phyloP scores from a whole-genome alignment of 2,797 vertebrate genomes.

The Varecia variegata region DNA sequence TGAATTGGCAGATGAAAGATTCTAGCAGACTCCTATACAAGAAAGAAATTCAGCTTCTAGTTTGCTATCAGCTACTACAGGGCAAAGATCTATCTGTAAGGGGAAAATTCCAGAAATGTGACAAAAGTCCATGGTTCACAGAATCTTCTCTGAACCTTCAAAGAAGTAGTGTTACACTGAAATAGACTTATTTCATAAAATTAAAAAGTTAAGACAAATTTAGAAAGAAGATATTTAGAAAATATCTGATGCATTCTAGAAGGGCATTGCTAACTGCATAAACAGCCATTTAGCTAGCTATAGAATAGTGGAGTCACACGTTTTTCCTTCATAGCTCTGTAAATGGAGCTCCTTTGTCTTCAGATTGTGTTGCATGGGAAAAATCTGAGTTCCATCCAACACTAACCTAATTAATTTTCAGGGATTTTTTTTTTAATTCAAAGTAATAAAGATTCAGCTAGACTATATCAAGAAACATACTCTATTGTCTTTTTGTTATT shows the following conservation, averaged over 20 bases:
- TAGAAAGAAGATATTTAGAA: background rate
- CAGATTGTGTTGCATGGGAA: background rate
- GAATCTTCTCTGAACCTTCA: background rate
- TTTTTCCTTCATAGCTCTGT: background rate
- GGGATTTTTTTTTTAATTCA: background rate
- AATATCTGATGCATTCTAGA: background rate
- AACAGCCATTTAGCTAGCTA: background rate
- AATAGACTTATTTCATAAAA: background rate
- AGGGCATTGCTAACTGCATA: background rate
- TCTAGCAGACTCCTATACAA: background rate
- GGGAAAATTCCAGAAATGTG: background rate
- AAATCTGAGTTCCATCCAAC: background rate
- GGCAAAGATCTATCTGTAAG: background rate
- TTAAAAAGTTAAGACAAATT: background rate
- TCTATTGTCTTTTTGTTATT: background rate
- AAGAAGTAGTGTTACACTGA: background rate
- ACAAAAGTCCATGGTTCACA: background rate
- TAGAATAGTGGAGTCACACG: background rate
- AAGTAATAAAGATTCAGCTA: background rate
- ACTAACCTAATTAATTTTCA: background rate
- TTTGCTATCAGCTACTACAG: background rate
- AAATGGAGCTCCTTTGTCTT: background rate
- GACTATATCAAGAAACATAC: background rate
- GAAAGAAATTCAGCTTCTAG: background rate
- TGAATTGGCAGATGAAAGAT: background rate